Evolutionary conservation across 2,888 invertebrate genomes (phyloP), one percentile per base, ranked within the genome.

Genomic region (Drosophila paramelanica): DNA sequence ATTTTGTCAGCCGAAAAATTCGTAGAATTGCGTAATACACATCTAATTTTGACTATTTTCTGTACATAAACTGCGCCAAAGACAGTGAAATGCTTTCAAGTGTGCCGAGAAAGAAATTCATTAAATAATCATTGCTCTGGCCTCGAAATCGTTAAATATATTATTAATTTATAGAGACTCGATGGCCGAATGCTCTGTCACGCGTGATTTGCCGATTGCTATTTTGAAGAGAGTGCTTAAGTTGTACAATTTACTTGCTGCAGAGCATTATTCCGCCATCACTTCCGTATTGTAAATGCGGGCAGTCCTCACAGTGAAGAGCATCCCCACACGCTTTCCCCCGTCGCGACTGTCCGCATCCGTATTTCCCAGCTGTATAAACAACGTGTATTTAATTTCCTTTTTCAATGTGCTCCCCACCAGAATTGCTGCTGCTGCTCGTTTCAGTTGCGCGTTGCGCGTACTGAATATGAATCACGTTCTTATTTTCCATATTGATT

Each of bases 401-500:
- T 75, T 65, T 58, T 57, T 53, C 52, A 56, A 39, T 23, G 33
- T 52, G 17, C 41, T 39, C 10, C 46, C 25, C 10, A 14, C 38
- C 13, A 13, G 38, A 53, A 27, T 51, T 11, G 38, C 31, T 41
- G 55, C 64, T 11, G 38, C 31, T 71, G 67, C 74, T 72, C 83
- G 71, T 80, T 85, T 80, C 65, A 58, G 71, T 69, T 60, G 68
- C 57, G 58, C 52, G 50, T 58, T 58, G 80, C 85, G 78, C 87
- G 78, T 51, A 70, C 78, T 86, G 87, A 83, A 86, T 81, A 83
- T 81, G 81, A 81, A 81, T 81, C 71, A 77, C 78, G 72, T 57
- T 64, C 66, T 67, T 71, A 76, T 76, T 85, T 86, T 80, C 67
- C 81, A 86, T 86, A 82, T 86, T 86, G 81, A 87, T 81, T 81